Evolutionary conservation across 1,140 invertebrate species (phyloP).

Genomic region (Proales similis): DNA sequence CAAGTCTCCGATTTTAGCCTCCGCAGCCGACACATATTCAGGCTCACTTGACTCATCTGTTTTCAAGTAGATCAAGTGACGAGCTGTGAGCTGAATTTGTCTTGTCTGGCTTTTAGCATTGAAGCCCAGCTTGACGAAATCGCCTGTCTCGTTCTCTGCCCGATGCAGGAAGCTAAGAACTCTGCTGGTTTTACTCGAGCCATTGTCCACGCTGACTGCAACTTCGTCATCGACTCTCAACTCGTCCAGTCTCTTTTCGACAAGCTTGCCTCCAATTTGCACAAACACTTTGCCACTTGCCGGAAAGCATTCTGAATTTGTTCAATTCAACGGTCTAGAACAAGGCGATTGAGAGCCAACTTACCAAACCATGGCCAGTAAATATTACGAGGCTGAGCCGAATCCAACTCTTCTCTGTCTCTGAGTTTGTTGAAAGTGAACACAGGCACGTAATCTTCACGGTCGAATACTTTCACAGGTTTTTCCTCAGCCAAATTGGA

Average conservation of each 20-base stretch:
- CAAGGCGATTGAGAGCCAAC: too few species aligned
- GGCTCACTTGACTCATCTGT: neutral
- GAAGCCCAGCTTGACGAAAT: constrained; percentile 4
- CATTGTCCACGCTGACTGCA: neutral
- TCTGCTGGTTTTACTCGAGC: constrained; percentile 23
- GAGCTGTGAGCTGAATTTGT: constrained; percentile 69
- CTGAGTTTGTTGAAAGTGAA: constrained; percentile 21
- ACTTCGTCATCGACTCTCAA: constrained; percentile 13
- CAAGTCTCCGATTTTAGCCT: constrained; percentile 50
- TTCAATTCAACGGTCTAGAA: too few species aligned
- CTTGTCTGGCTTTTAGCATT: neutral
- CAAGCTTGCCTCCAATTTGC: neutral
- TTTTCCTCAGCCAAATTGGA: too few species aligned
- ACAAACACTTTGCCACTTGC: constrained; percentile 6
- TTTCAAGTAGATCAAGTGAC: constrained; percentile 64
- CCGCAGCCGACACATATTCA: constrained; percentile 39
- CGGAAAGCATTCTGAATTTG: constrained; percentile 37
- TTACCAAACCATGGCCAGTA: constrained; percentile 37
- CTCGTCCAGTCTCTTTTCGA: neutral
- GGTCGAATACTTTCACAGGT: too few species aligned
- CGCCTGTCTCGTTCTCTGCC: constrained; percentile 1
- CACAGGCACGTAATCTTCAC: neutral
- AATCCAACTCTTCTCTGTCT: too few species aligned
- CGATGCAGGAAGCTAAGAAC: constrained; percentile 29
- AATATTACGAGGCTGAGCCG: constrained; percentile 4